Evolutionary conservation across 2,888 invertebrate genomes (phyloP), one percentile per base, ranked within the genome.

Genomic region (Lamproptera curius): DNA sequence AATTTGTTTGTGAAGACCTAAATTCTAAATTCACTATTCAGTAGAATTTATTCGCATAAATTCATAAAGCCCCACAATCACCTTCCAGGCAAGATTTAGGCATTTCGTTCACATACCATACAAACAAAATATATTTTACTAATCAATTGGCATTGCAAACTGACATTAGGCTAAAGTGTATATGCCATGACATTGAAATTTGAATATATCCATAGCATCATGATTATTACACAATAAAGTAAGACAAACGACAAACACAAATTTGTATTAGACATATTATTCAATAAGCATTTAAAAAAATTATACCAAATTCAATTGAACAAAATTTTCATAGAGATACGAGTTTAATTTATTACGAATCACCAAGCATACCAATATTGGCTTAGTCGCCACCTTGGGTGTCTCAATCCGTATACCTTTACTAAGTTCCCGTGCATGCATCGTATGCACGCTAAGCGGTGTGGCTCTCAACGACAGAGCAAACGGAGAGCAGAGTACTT

Each of bases 31-130:
- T 76, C 53, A 57, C 77, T 78, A 78, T 74, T 65, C 67, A 70
- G 67, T 74, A 76, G 73, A 74, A 77, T 75, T 72, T 68, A 59
- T 76, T 74, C 73, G 74, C 70, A 67, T 63, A 63, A n/a, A n/a
- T 63, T 63, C 57, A 65, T 64, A 68, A 71, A 75, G 70, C 72
- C 75, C 69, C 73, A 33, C 36, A 40, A 39, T 43, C 41, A 36
- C 57, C 42, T 63, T 68, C 68, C 72, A 80, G 85, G 84, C 85
- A 86, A 86, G 81, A 74, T 70, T 74, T 74, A 82, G 83, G 83
- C 83, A 78, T 75, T 71, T 67, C 62, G 62, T 55, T 62, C n/a
- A n/a, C n/a, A 61, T 20, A 56, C 49, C 51, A 55, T 44, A 37
- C 55, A 59, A 53, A 48, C 57, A 61, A 52, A 52, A 48, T 54